Evolutionary conservation across 2,888 invertebrate genomes (phyloP).

Genomic region (Cheilosia vulpina): DNA sequence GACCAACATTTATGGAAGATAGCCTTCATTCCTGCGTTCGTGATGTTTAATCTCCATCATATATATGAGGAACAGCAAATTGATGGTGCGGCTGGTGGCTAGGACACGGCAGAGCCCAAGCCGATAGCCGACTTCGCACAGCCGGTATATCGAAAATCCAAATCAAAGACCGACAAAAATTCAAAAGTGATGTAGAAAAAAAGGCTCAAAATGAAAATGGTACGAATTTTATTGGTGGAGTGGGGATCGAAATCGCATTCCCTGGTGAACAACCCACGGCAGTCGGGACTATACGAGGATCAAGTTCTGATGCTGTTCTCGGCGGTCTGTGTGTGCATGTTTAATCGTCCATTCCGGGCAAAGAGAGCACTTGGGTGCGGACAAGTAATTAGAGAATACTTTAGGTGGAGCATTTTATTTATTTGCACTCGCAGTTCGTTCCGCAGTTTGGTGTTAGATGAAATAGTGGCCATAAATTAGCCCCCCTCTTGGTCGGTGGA

Average conservation of each 20-base stretch:
- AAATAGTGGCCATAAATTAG: conserved; percentile 74
- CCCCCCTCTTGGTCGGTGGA: conserved; percentile 23
- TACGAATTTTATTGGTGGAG: conserved; percentile 1
- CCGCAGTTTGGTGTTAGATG: conserved; percentile 70
- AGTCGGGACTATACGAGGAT: conserved; percentile 14
- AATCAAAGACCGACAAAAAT: conserved; percentile 42
- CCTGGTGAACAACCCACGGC: conserved; percentile 4
- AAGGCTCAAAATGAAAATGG: conserved; percentile 38
- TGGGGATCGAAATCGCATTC: conserved; percentile 51
- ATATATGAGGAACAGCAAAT: conserved; percentile 3
- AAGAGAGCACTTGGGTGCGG: conserved; percentile 53
- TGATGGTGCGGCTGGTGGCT: background rate
- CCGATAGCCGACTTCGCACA: background rate
- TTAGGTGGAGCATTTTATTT: conserved; percentile 72
- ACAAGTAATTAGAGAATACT: conserved; percentile 74
- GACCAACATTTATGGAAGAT: conserved; percentile 26
- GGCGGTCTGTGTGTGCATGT: conserved; percentile 30
- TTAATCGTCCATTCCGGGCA: background rate
- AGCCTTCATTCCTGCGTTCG: conserved; percentile 17
- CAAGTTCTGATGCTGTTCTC: conserved; percentile 36
- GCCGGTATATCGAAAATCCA: conserved; percentile 28
- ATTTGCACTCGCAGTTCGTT: conserved; percentile 66
- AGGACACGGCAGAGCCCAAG: too few relatives aligned
- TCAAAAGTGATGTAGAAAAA: conserved; percentile 7
- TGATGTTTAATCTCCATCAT: conserved; percentile 54